These are phyloP conservation scores for Plutella xylostella DNA, from an alignment of 2,888 invertebrate species.

Conservation along the genomic window DNA sequence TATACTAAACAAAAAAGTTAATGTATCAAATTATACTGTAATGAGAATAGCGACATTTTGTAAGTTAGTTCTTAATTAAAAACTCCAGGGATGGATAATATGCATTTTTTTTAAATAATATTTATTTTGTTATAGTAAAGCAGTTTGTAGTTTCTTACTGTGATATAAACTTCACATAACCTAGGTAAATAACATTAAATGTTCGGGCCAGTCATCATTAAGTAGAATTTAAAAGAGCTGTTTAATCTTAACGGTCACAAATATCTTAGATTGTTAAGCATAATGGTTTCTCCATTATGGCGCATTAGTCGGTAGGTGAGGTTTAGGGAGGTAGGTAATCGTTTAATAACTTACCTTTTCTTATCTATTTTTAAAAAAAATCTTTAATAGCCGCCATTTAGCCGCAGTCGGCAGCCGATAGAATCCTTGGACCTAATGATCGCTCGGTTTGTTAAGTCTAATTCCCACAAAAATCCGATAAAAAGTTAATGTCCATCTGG, in stretches of 20 bases:
- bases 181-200: too few relatives aligned
- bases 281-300: conserved; percentile 11
- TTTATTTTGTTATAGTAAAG: not conserved
- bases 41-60: too few relatives aligned
- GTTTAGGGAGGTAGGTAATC: conserved; percentile 18
- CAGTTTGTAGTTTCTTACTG: too few relatives aligned
- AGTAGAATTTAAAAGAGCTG: too few relatives aligned
- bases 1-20: too few relatives aligned
- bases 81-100: too few relatives aligned
- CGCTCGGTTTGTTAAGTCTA: conserved; percentile 40
- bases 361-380: conserved; percentile 40
- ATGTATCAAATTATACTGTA: too few relatives aligned
- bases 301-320: conserved; percentile 16
- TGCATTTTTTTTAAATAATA: not conserved
- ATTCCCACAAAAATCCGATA: conserved; percentile 45
- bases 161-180: too few relatives aligned
- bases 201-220: too few relatives aligned
- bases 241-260: too few relatives aligned
- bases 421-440: conserved; percentile 28
- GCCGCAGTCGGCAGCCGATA: conserved; percentile 29
- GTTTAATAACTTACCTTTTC: conserved; percentile 22
- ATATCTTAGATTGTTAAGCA: too few relatives aligned
- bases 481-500: conserved; percentile 47
- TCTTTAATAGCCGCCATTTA: conserved; percentile 45
- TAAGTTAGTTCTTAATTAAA: too few relatives aligned